Base-by-base conservation (phyloP, 2,113 vertebrate genomes). In the Pterocles gutturalis region DNA sequence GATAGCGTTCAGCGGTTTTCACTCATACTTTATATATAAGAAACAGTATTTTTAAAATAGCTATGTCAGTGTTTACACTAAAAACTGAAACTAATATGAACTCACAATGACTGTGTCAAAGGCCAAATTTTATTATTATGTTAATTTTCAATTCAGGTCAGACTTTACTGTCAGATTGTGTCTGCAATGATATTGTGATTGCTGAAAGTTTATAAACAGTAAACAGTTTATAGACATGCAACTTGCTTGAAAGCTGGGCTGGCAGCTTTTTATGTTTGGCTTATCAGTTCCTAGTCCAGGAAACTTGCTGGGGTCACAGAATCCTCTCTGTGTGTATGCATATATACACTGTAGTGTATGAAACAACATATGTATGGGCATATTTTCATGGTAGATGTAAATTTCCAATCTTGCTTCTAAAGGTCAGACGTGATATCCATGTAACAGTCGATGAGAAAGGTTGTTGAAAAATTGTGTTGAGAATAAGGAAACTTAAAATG, bases 191-290 rank as follows among this genome's bases (percentile, higher is more conserved):
- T 71, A 26, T 5, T 49, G 5, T 16, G 31, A 31, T 86, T 49
- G 31, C 85, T 95, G 31, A 80, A 75, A 51, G 65, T 60, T 89
- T 57, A 83, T 60, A 73, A 70, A 69, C 31, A 83, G 41, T 13
- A 41, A 41, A 41, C 22, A 48, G 62, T 60, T 89, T 57, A 83
- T 57, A 73, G 66, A 69, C 31, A 83, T 57, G 18, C 4, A 70
- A 22, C 38, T 85, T 96, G 22, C 33, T 87, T 93, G 38, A 93
- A 97, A 92, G 55, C n/a, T 91, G 18, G 24, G 17, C 33, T 82
- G 60, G 24, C 21, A 90, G 77, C 15, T 82, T 62, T 96, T 88
- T 22, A 3, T 61, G 31, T 82, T 73, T 53, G 6, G 2, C 10
- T 57, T 75, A 34, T 24, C 43, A 46, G 1, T 2, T 67, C 4